phyloP scores from a whole-genome alignment of 2,797 vertebrate genomes.

The Epinephelus coioides region DNA sequence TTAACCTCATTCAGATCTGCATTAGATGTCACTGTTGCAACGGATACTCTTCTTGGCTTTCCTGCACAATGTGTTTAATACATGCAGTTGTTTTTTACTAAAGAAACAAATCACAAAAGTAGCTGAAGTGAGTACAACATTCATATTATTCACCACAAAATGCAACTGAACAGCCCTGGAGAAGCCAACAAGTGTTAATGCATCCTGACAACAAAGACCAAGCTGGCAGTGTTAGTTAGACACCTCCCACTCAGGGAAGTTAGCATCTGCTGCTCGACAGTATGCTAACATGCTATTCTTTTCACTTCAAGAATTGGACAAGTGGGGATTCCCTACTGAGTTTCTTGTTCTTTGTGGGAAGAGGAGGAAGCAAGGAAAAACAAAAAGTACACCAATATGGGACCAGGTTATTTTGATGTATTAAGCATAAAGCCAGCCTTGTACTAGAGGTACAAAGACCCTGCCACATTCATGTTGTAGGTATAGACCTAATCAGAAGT shows the following conservation, averaged over 20 bases:
- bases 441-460: background rate
- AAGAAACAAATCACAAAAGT: background rate
- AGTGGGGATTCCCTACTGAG: background rate
- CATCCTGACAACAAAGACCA: constrained; percentile 12
- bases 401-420: background rate
- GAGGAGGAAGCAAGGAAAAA: background rate
- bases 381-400: background rate
- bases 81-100: background rate
- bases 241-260: constrained; percentile 15
- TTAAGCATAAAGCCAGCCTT: background rate
- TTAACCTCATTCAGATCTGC: background rate
- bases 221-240: constrained; percentile 13
- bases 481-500: no score
- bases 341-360: background rate
- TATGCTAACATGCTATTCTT: background rate
- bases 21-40: background rate
- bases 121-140: background rate
- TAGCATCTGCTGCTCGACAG: constrained; percentile 33
- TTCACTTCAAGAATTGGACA: background rate
- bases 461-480: background rate
- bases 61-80: no score
- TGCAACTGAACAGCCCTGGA: background rate
- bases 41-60: background rate
- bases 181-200: constrained; percentile 14
- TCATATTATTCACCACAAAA: background rate